A percentile compares a stretch with the other conserved stretches of the same genome.
These are phyloP conservation scores for Pelodiscus sinensis DNA, from an alignment of 2,113 vertebrate species.

Conservation along the genomic window DNA sequence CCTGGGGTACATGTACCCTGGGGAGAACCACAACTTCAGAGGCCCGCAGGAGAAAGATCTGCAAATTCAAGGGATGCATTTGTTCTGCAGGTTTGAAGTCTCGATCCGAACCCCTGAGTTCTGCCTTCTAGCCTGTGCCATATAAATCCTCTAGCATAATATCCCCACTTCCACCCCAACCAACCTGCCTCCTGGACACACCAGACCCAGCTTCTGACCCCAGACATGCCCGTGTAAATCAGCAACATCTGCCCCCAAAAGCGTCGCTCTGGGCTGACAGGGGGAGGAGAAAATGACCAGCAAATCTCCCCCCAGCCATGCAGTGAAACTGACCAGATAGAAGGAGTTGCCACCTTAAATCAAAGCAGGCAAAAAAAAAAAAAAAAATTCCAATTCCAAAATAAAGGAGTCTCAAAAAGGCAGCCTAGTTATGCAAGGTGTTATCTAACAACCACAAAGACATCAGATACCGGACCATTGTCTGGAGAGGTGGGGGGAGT, in stretches of 20 bases:
- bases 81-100: background rate
- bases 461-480: constrained; percentile 62
- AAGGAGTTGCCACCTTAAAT: background rate
- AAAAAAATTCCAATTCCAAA: background rate
- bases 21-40: background rate
- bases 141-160: background rate
- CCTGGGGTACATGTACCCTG: no score
- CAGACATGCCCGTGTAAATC: accelerated
- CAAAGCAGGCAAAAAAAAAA: background rate
- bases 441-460: constrained; percentile 69
- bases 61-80: background rate
- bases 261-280: background rate
- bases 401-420: background rate
- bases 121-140: background rate
- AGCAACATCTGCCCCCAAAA: accelerated
- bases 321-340: background rate
- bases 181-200: background rate
- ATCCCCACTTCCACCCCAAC: background rate
- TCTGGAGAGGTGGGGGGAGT: constrained; percentile 25
- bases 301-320: background rate
- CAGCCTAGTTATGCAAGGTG: constrained; percentile 54
- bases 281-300: background rate
- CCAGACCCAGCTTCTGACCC: background rate
- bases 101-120: background rate
- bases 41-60: background rate